A percentile compares a stretch with the other conserved stretches of the same genome.
Evolutionary conservation across 2,888 invertebrate species (phyloP).

Genomic region (Pachliopta kotzebuea): DNA sequence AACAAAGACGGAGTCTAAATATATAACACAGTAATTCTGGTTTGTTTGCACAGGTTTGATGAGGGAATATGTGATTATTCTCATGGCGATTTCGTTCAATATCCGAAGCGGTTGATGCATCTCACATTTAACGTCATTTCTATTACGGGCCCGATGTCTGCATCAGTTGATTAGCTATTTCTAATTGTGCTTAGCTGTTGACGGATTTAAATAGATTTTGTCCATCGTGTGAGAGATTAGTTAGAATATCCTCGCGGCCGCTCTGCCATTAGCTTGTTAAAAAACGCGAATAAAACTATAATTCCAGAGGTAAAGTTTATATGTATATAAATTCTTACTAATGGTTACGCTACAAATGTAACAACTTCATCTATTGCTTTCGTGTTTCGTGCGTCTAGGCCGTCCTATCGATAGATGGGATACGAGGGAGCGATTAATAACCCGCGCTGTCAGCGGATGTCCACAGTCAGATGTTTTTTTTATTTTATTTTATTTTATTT

Average conservation of each 20-base stretch:
- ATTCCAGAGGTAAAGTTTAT: no score
- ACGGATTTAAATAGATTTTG: background rate
- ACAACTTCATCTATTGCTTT: background rate
- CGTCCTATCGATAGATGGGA: background rate
- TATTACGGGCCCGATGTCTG: background rate
- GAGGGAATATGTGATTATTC: background rate
- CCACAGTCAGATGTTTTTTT: constrained; percentile 24
- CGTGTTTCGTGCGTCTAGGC: background rate
- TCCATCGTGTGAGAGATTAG: no score
- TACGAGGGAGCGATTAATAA: constrained; percentile 13
- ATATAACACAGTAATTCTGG: background rate
- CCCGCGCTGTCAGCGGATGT: constrained; percentile 11
- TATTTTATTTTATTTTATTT: no score
- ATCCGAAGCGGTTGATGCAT: background rate
- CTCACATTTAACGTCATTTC: background rate
- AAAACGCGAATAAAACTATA: no score
- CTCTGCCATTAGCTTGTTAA: no score
- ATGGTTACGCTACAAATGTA: background rate
- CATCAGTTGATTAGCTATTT: constrained; percentile 11
- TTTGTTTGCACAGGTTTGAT: background rate
- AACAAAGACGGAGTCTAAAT: constrained; percentile 3
- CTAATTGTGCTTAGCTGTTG: constrained; percentile 6
- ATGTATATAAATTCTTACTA: background rate
- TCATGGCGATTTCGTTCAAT: background rate
- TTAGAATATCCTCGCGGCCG: no score